phyloP scores from a whole-genome alignment of 92 coral and sea anemone genomes.

The Scolanthus callimorphus region DNA sequence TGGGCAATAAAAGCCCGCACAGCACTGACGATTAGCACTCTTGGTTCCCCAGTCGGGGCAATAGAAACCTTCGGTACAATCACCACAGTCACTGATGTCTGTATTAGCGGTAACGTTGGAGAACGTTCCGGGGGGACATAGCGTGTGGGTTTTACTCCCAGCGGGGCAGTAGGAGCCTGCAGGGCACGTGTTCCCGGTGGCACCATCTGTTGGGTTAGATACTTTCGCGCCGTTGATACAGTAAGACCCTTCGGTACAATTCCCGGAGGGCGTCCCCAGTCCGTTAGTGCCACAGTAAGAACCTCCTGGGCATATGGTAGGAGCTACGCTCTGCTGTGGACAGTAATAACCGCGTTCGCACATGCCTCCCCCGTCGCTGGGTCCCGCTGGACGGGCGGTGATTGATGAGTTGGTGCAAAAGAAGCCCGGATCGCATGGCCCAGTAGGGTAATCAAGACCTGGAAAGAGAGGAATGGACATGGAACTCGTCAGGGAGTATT shows the following conservation, averaged over 20 bases:
- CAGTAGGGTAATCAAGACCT: constrained; percentile 82
- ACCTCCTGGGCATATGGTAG: constrained; percentile 68
- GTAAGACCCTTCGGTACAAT: constrained; percentile 86
- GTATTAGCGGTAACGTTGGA: constrained; percentile 64
- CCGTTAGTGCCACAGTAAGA: constrained; percentile 58
- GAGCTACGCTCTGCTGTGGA: constrained; percentile 76
- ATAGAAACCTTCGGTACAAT: constrained; percentile 77
- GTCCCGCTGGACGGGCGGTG: constrained; percentile 54
- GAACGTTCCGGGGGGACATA: constrained; percentile 90
- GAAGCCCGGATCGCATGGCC: constrained; percentile 78
- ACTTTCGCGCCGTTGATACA: constrained; percentile 67
- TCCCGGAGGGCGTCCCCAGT: constrained; percentile 62
- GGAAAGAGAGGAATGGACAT: background rate
- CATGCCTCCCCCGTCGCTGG: constrained; percentile 75
- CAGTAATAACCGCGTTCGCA: constrained; percentile 85
- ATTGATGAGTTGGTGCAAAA: constrained; percentile 82
- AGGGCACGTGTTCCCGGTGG: constrained; percentile 82
- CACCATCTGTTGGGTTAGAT: constrained; percentile 64
- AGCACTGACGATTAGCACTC: constrained; percentile 63
- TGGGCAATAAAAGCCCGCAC: constrained; percentile 85
- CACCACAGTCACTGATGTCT: constrained; percentile 51
- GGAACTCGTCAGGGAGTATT: background rate
- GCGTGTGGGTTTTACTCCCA: constrained; percentile 57
- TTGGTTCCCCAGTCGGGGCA: constrained; percentile 80
- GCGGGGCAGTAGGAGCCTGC: constrained; percentile 76